Conservation (phyloP, 2,113 vertebrate species). For the Sterrhoptilus dennistouni region DNA sequence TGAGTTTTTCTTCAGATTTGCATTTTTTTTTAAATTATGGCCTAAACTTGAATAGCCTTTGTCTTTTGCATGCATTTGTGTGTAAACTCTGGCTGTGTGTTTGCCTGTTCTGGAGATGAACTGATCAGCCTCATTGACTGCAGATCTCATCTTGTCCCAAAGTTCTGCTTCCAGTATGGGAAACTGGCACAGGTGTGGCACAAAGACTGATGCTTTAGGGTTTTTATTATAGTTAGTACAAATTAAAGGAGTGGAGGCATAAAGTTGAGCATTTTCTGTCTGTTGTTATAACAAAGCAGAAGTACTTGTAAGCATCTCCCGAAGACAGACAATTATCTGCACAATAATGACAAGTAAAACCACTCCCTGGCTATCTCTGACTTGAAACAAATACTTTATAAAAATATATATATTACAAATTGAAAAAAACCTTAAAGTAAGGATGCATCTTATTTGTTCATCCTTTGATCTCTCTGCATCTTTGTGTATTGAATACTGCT, state of each 20-base stretch:
- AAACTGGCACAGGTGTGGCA: not conserved
- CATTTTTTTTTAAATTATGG: not conserved
- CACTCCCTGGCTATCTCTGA: not conserved
- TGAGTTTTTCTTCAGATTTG: not conserved
- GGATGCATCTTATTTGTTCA: not conserved
- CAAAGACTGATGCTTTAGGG: not conserved
- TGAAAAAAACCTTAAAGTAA: not conserved
- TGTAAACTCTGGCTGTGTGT: not conserved
- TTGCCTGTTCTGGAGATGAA: not conserved
- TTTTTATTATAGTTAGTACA: not conserved
- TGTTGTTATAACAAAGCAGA: not conserved
- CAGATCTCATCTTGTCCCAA: not conserved
- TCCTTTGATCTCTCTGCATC: not conserved
- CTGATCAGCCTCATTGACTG: not conserved
- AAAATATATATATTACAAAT: not conserved
- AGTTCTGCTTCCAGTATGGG: not conserved
- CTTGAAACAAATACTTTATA: not conserved
- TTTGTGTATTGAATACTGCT: not conserved
- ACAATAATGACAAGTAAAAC: not conserved
- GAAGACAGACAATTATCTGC: not conserved
- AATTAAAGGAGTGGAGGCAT: not conserved
- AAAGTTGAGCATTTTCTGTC: not conserved
- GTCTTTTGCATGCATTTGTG: not conserved
- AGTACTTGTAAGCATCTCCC: not conserved
- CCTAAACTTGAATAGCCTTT: not conserved